These are phyloP conservation scores for Heliconius himera DNA, from an alignment of 1,140 invertebrate species.

Conservation along the genomic window DNA sequence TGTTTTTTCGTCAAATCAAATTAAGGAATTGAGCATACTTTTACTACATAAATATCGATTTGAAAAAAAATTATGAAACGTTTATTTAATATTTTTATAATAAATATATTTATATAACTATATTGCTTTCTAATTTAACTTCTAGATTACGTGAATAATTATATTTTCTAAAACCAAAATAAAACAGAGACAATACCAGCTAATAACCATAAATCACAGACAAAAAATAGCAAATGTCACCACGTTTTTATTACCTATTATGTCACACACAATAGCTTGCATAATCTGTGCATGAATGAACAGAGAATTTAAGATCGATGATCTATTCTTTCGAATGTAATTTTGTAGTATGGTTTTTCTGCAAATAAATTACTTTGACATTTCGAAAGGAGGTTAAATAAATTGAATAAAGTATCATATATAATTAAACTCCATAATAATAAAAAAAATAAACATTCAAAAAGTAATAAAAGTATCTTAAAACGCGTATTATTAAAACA, in stretches of 20 bases:
- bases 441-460: neutral
- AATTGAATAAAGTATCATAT: neutral
- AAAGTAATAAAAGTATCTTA: too few species aligned
- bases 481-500: neutral
- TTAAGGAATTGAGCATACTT: too few species aligned
- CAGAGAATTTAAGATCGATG: conserved; percentile 29
- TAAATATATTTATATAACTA: too few species aligned
- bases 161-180: neutral
- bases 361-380: neutral
- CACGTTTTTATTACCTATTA: conserved; percentile 40
- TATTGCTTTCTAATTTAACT: neutral
- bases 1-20: too few species aligned
- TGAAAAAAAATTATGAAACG: too few species aligned
- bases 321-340: conserved; percentile 14
- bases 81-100: too few species aligned
- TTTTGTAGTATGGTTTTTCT: neutral
- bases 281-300: conserved; percentile 36
- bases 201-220: conserved; percentile 37
- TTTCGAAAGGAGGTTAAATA: neutral
- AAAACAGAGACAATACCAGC: conserved; percentile 13
- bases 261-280: conserved; percentile 49
- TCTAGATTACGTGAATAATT: neutral
- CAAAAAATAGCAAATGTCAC: conserved; percentile 32
- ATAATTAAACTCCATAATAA: neutral
- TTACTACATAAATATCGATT: too few species aligned